Conservation (phyloP, 2,113 vertebrate species). For the Murina feae region DNA sequence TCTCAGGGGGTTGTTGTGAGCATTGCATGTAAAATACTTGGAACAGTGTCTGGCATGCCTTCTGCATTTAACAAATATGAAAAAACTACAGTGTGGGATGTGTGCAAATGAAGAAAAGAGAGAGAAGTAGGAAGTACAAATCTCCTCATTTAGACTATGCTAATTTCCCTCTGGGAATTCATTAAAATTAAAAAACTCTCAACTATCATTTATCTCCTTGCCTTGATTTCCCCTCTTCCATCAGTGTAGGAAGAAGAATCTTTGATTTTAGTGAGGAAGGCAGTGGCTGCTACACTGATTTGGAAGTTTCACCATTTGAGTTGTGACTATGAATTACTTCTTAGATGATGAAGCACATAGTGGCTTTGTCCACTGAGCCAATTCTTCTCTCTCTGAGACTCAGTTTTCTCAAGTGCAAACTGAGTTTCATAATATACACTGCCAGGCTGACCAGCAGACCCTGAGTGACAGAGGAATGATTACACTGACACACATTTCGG, state of each 20-base stretch:
- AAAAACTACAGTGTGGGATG: not conserved
- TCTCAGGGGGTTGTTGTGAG: not conserved
- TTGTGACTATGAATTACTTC: not conserved
- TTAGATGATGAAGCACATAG: not conserved
- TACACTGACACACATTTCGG: too few species aligned
- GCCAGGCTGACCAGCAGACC: too few species aligned
- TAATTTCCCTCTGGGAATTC: not conserved
- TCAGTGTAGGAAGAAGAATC: not conserved
- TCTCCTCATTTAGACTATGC: not conserved
- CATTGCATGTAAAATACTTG: not conserved
- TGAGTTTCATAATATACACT: not conserved
- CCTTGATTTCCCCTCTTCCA: not conserved
- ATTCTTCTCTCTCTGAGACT: not conserved
- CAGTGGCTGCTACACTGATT: not conserved
- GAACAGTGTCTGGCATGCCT: not conserved
- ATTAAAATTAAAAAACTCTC: conserved; percentile 6
- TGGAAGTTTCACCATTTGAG: not conserved
- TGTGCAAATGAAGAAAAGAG: not conserved
- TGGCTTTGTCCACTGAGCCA: not conserved
- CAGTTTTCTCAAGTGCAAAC: not conserved
- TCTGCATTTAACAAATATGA: not conserved
- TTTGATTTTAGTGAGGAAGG: not conserved
- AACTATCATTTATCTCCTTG: not conserved
- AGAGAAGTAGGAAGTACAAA: not conserved
- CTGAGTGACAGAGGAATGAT: too few species aligned